These are phyloP conservation scores for Neodiprion fabricii DNA, from an alignment of 1,140 invertebrate species.

Conservation along the genomic window DNA sequence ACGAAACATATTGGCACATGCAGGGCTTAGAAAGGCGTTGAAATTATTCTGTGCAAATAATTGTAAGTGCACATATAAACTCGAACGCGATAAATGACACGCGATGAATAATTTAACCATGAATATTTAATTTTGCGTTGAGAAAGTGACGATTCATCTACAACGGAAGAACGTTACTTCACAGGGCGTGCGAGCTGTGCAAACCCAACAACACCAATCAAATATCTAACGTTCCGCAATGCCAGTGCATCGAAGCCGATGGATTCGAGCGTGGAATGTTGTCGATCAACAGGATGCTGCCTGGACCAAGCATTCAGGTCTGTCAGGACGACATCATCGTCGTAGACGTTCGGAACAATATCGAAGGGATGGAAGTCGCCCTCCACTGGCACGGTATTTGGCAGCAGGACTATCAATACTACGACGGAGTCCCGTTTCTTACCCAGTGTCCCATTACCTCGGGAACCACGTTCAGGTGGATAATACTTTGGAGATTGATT, in stretches of 20 bases:
- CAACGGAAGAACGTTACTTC: not conserved
- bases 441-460: slow-evolving; percentile 66
- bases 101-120: not conserved
- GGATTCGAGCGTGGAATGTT: slow-evolving; percentile 62
- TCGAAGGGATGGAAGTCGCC: slow-evolving; percentile 23
- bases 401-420: slow-evolving; percentile 48
- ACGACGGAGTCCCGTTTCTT: slow-evolving; percentile 66
- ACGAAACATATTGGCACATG: not conserved
- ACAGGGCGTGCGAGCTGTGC: slow-evolving; percentile 44
- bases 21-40: not conserved
- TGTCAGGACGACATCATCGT: slow-evolving; percentile 62
- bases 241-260: slow-evolving; percentile 67
- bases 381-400: slow-evolving; percentile 48
- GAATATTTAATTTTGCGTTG: not conserved
- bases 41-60: too few species aligned
- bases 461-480: slow-evolving; percentile 58
- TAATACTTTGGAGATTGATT: not conserved
- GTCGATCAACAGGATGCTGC: slow-evolving; percentile 67
- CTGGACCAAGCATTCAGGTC: slow-evolving; percentile 66
- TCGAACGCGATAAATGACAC: too few species aligned
- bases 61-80: too few species aligned
- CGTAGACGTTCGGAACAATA: slow-evolving; percentile 58
- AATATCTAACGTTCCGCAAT: slow-evolving; percentile 55
- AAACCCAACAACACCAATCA: slow-evolving; percentile 26
- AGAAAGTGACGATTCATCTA: slow-evolving; percentile 5